Base-by-base conservation (phyloP, 2,888 invertebrate genomes). In the Eupithecia subfuscata region DNA sequence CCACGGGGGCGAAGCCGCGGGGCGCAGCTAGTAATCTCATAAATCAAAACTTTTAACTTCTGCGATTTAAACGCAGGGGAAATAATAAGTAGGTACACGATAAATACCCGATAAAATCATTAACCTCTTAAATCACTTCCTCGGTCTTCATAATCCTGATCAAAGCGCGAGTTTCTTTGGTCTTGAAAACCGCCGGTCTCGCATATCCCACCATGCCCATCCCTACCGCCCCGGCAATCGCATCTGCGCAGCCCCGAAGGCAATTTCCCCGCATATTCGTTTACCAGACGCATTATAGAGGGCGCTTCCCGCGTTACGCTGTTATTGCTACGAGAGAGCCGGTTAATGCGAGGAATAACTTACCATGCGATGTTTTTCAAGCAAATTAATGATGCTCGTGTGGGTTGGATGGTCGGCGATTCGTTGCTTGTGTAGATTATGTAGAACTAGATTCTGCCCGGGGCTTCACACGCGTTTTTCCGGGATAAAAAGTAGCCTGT, bases 191-290 rank as follows among this genome's bases (percentile, higher is more conserved):
- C 68, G 60, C 63, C 30, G 18, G 65, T 37, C 37, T 34, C 12
- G 18, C 11, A 68, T 22, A 40, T 16, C 68, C 22, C 12, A 37
- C 22, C 14, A 37, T 43, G 40, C 34, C 64, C 77, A 75, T 78
- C 80, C 71, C 81, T 79, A 82, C 16, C 18, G 77, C 75, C 48
- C 70, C 74, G 71, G 80, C 84, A 92, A 92, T 92, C 92, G 90
- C 93, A 94, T 94, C 94, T 93, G 90, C 87, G 86, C 87, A 86
- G 88, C 88, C 88, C 77, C 86, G 87, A 82, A 85, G 87, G 91
- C 94, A 92, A 94, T 93, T 93, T 93, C 91, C 92, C 87, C 90
- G 87, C 89, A 94, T 94, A 95, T 95, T 94, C 94, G 94, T 94
- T 95, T 94, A 95, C 92, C 88, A 87, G 86, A 87, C 88, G 90